These are phyloP conservation scores for Saturnia pavonia DNA, from an alignment of 2,888 invertebrate genomes.

Conservation along the genomic window DNA sequence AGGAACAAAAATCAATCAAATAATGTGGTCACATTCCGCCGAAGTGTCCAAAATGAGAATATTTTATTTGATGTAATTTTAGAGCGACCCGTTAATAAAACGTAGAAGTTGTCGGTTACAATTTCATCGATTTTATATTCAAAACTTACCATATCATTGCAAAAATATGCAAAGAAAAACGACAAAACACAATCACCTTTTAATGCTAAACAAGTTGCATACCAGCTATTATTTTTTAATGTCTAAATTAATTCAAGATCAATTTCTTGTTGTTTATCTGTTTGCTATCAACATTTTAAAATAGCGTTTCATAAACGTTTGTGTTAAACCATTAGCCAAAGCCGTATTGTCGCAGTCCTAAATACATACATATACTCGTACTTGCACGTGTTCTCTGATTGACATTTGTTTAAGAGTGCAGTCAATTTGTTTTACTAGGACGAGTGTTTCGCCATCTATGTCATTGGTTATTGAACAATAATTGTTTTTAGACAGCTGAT, in stretches of 20 bases:
- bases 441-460: conserved; percentile 10
- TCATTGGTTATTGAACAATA: conserved; percentile 12
- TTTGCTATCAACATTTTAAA: background rate
- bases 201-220: background rate
- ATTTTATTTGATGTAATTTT: background rate
- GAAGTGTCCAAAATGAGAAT: no score
- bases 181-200: no score
- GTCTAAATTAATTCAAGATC: background rate
- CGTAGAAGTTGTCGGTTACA: background rate
- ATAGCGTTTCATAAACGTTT: background rate
- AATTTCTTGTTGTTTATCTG: no score
- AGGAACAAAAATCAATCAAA: no score
- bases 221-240: background rate
- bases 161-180: no score
- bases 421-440: conserved; percentile 21
- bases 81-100: background rate
- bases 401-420: conserved; percentile 12
- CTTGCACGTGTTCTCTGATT: conserved; percentile 15
- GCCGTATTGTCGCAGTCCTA: conserved; percentile 8
- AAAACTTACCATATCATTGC: no score
- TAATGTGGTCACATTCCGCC: background rate
- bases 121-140: background rate
- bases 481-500: conserved; percentile 17
- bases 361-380: background rate
- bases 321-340: background rate